Conservation (phyloP, 2,797 vertebrate genomes). For the Streptopelia turtur region DNA sequence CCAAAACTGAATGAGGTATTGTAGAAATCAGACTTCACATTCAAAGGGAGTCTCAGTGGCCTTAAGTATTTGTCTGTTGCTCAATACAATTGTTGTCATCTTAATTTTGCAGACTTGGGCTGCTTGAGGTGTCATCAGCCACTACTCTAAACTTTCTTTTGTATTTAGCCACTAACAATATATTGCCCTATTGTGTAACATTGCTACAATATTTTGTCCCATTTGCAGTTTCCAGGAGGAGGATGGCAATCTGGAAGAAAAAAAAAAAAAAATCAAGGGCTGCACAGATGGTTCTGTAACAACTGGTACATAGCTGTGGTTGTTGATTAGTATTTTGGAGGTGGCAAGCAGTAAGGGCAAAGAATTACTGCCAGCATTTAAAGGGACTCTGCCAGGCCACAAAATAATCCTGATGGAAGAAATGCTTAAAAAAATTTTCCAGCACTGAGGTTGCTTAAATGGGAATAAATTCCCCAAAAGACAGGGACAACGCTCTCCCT, state of each 20-base stretch:
- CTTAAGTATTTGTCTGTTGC: neutral
- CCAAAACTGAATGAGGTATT: neutral
- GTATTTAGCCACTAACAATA: neutral
- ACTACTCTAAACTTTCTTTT: neutral
- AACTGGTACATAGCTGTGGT: neutral
- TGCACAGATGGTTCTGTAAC: constrained; percentile 5
- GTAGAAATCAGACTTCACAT: neutral
- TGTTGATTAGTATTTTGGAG: neutral
- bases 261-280: neutral
- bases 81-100: neutral
- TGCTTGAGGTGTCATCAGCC: neutral
- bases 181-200: neutral
- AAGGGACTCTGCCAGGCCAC: neutral
- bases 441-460: neutral
- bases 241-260: neutral
- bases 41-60: neutral
- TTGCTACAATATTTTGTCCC: neutral
- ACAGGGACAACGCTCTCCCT: neutral
- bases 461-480: neutral
- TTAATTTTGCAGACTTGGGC: neutral
- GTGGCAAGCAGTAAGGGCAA: neutral
- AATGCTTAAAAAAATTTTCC: neutral
- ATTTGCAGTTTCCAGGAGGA: neutral
- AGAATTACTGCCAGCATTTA: neutral
- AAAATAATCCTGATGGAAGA: neutral